phyloP scores from a whole-genome alignment of 92 coral and sea anemone genomes.

The Porites evermanni region DNA sequence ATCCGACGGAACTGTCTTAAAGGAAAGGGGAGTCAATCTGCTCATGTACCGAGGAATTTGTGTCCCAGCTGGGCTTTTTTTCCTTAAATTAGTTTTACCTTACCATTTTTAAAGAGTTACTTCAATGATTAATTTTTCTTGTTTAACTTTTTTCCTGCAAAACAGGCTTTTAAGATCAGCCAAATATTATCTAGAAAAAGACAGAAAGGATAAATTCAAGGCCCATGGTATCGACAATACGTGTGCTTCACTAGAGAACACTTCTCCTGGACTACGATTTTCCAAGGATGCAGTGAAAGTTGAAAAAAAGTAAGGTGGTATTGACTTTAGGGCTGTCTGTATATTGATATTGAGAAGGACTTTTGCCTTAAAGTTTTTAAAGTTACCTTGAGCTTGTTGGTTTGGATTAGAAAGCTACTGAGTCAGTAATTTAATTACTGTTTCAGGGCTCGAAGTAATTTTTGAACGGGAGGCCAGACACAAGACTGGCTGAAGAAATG shows the following conservation, averaged over 20 bases:
- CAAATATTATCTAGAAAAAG: constrained; percentile 92
- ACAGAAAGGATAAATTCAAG: constrained; percentile 91
- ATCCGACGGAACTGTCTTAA: too few species aligned
- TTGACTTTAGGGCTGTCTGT: background rate
- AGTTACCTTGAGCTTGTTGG: too few species aligned
- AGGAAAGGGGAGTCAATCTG: too few species aligned
- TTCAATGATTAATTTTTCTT: background rate
- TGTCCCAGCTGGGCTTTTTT: background rate
- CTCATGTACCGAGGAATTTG: too few species aligned
- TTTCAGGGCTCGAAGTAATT: too few species aligned
- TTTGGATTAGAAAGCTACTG: too few species aligned
- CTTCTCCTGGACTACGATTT: constrained; percentile 81
- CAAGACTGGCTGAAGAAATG: too few species aligned
- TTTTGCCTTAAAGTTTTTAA: background rate
- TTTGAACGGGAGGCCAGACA: too few species aligned
- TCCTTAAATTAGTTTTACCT: background rate
- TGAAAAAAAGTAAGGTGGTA: constrained; percentile 87
- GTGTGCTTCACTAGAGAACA: constrained; percentile 80
- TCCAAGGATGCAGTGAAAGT: constrained; percentile 89
- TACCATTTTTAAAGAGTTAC: background rate
- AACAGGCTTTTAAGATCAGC: constrained; percentile 93
- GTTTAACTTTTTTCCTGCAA: background rate
- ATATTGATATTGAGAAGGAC: background rate
- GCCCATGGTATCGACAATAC: constrained; percentile 87
- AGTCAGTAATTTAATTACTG: too few species aligned